Percentiles rank a stretch among this genome's conserved stretches.
Evolutionary conservation across 1,140 invertebrate genomes (phyloP).

Genomic region (Trichonephila clavata): DNA sequence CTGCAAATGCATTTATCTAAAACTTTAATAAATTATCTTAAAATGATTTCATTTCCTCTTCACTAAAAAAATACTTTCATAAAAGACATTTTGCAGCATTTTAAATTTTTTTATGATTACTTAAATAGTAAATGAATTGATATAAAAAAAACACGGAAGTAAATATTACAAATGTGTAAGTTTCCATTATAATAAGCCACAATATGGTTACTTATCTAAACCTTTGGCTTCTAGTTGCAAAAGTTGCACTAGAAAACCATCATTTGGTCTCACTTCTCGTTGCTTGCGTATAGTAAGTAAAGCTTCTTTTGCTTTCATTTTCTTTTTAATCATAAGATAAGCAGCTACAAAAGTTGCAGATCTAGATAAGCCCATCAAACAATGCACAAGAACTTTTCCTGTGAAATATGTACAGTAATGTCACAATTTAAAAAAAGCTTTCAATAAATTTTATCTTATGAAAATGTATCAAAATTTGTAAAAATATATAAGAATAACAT

Average conservation of each 20-base stretch:
- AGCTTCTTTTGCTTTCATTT: slow-evolving; percentile 89
- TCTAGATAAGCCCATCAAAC: slow-evolving; percentile 92
- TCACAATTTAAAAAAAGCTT: too few species aligned
- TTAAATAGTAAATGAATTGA: neutral
- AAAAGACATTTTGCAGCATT: neutral
- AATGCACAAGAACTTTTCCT: slow-evolving; percentile 78
- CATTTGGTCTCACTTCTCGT: slow-evolving; percentile 85
- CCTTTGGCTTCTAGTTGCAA: slow-evolving; percentile 85
- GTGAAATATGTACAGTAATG: neutral
- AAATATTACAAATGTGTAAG: neutral
- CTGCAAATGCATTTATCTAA: too few species aligned
- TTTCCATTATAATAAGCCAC: neutral
- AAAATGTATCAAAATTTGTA: too few species aligned
- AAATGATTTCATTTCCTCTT: neutral
- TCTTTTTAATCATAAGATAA: slow-evolving; percentile 90
- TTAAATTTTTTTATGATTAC: neutral
- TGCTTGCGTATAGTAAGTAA: slow-evolving; percentile 82
- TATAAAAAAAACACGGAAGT: neutral
- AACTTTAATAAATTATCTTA: neutral
- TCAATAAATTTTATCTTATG: too few species aligned
- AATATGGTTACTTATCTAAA: slow-evolving; percentile 36
- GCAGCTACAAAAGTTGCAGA: slow-evolving; percentile 91
- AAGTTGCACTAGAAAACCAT: slow-evolving; percentile 89
- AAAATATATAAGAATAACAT: too few species aligned
- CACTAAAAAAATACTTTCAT: neutral